Conservation (phyloP, 2,888 invertebrate genomes). For the Hofmannophila pseudospretella region DNA sequence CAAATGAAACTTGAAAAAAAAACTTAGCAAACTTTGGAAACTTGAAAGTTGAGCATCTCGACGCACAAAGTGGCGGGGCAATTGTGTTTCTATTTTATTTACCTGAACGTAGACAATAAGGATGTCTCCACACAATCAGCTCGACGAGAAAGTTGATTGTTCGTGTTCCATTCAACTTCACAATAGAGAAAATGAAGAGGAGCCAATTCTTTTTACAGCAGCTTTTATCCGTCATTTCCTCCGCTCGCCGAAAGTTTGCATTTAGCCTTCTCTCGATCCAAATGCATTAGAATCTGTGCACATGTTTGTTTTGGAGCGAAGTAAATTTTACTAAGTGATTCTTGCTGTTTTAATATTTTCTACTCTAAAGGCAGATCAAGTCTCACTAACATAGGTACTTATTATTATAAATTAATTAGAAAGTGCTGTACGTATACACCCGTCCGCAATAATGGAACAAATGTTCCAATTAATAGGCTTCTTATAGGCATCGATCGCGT, state of each 20-base stretch:
- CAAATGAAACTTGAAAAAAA: slow-evolving; percentile 24
- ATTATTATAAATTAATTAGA: no score
- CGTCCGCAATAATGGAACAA: slow-evolving; percentile 20
- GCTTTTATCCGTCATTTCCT: slow-evolving; percentile 65
- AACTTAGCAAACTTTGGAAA: slow-evolving; percentile 39
- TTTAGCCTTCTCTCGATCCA: slow-evolving; percentile 52
- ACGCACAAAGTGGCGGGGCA: slow-evolving; percentile 54
- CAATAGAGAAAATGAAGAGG: slow-evolving; percentile 73
- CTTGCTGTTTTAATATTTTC: no score
- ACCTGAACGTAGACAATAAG: slow-evolving; percentile 70
- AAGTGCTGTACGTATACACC: no score
- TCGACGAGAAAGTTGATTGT: slow-evolving; percentile 68
- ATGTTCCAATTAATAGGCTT: slow-evolving; percentile 43
- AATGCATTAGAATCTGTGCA: slow-evolving; percentile 59
- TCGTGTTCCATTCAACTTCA: slow-evolving; percentile 69
- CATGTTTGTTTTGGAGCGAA: slow-evolving; percentile 65
- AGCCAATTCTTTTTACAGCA: slow-evolving; percentile 66
- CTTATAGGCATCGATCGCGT: slow-evolving; percentile 45
- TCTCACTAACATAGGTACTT: no score
- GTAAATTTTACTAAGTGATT: no score
- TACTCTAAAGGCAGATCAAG: slow-evolving; percentile 16
- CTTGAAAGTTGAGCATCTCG: slow-evolving; percentile 61
- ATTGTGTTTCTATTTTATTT: slow-evolving; percentile 64
- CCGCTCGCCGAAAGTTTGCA: slow-evolving; percentile 64
- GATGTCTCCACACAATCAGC: slow-evolving; percentile 69